phyloP scores from a whole-genome alignment of 2,888 invertebrate species.

The Sclerodermus sp. region DNA sequence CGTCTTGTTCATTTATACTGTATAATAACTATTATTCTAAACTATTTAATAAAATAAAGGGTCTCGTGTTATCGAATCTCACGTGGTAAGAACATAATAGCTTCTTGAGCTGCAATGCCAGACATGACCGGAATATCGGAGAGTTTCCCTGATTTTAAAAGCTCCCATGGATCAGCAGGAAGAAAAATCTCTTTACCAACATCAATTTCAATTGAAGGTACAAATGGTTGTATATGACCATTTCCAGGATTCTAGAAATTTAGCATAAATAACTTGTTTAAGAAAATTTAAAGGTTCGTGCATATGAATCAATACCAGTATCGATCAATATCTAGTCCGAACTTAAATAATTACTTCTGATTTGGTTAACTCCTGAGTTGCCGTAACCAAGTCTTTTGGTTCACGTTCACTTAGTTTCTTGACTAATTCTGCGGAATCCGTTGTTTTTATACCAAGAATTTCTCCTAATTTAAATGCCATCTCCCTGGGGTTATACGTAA shows the following conservation, averaged over 20 bases:
- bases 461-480: conserved; percentile 47
- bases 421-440: conserved; percentile 41
- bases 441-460: conserved; percentile 42
- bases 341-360: conserved; percentile 26
- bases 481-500: conserved; percentile 35
- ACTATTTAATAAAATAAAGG: neutral
- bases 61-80: conserved; percentile 1
- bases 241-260: conserved; percentile 33
- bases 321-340: no score
- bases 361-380: conserved; percentile 26
- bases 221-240: conserved; percentile 35
- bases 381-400: conserved; percentile 36
- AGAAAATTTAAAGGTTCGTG: no score
- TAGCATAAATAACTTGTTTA: neutral
- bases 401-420: conserved; percentile 36
- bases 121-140: conserved; percentile 44
- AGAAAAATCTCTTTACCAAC: conserved; percentile 46
- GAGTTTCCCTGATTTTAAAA: conserved; percentile 43
- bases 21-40: conserved; percentile 3
- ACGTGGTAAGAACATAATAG: conserved; percentile 32
- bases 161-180: conserved; percentile 43
- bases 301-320: no score
- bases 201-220: conserved; percentile 42
- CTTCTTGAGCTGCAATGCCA: conserved; percentile 40
- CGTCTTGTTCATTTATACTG: neutral